Evolutionary conservation across 2,797 vertebrate species (phyloP).

Genomic region (Pachyuromys duprasi): DNA sequence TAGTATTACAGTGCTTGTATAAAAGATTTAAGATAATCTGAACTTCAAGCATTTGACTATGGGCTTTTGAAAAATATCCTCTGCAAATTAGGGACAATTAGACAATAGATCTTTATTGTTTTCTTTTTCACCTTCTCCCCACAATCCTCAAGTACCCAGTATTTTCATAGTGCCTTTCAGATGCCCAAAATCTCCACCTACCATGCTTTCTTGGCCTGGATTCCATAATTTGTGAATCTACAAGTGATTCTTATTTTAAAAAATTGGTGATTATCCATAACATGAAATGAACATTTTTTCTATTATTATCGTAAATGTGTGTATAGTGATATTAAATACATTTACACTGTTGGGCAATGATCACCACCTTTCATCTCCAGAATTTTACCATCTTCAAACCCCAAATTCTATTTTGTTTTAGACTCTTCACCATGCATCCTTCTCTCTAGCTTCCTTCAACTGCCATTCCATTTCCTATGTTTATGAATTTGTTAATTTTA

Average conservation of each 20-base stretch:
- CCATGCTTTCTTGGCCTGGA: not conserved
- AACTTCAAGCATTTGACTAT: not conserved
- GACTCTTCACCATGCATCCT: not conserved
- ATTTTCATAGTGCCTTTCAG: not conserved
- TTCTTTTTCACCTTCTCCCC: not conserved
- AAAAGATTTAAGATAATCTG: not conserved
- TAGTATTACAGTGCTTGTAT: not conserved
- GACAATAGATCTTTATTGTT: not conserved
- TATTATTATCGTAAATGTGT: not conserved
- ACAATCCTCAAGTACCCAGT: not conserved
- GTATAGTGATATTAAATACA: not conserved
- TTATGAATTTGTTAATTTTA: constrained; percentile 21
- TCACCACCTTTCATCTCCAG: not conserved
- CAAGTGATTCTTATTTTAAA: not conserved
- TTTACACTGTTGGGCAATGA: not conserved
- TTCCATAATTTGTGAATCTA: not conserved
- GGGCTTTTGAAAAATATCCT: not conserved
- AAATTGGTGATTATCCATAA: not conserved
- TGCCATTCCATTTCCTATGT: not conserved
- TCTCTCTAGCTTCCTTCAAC: not conserved
- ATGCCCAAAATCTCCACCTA: not conserved
- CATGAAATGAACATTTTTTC: not conserved
- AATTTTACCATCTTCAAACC: not conserved
- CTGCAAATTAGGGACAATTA: not conserved
- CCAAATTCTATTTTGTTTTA: not conserved